Percentiles rank a stretch among this genome's conserved stretches.
Conservation (phyloP, 1,140 invertebrate genomes). For the Hormaphis cornu region DNA sequence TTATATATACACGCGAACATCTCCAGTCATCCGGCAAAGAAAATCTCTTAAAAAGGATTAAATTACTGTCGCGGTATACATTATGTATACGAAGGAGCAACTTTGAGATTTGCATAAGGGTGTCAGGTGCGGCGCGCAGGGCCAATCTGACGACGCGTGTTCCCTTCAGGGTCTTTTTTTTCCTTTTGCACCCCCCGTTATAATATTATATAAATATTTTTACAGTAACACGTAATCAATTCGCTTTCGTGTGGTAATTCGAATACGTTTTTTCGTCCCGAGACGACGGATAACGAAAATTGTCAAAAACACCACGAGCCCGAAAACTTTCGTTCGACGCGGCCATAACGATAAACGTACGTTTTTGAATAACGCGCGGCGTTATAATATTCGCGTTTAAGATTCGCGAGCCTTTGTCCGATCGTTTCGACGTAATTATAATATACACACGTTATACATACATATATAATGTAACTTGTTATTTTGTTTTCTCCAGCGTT, state of each 20-base stretch:
- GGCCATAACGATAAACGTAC: neutral
- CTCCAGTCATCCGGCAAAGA: constrained; percentile 26
- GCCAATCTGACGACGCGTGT: constrained; percentile 18
- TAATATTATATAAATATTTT: constrained; percentile 17
- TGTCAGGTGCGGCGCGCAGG: constrained; percentile 22
- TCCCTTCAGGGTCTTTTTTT: neutral
- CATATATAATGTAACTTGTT: too few relatives aligned
- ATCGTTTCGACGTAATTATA: too few relatives aligned
- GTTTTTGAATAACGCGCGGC: neutral
- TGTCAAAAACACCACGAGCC: constrained; percentile 2
- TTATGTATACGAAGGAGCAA: too few relatives aligned
- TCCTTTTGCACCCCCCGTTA: neutral
- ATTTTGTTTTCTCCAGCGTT: too few relatives aligned
- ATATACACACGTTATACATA: too few relatives aligned
- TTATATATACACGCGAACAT: too few relatives aligned
- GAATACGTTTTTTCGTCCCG: neutral
- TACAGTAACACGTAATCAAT: constrained; percentile 13
- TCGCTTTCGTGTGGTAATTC: constrained; percentile 24
- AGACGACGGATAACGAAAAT: neutral
- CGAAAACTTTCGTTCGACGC: neutral
- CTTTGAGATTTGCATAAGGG: constrained; percentile 28
- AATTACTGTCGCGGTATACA: constrained; percentile 23
- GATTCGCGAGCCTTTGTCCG: too few relatives aligned
- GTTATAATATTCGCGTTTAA: too few relatives aligned
- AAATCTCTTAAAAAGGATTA: constrained; percentile 31